Conservation (phyloP, 2,113 vertebrate genomes). For the Tichodroma muraria region DNA sequence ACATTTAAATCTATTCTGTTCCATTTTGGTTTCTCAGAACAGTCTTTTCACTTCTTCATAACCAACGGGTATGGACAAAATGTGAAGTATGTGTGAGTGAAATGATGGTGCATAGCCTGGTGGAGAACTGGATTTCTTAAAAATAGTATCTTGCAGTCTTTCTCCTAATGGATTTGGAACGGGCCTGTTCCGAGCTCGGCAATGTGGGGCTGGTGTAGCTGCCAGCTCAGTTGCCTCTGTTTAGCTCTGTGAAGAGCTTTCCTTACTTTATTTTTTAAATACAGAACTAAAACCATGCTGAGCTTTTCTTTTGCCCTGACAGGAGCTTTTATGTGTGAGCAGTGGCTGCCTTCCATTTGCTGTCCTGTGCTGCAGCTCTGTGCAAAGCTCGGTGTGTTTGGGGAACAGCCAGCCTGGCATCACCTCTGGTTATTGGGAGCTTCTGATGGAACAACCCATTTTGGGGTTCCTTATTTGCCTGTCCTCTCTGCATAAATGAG, state of each 20-base stretch:
- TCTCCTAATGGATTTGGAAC: not conserved
- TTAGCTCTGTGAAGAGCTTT: slow-evolving; percentile 40
- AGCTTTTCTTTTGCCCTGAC: slow-evolving; percentile 44
- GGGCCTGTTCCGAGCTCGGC: not conserved
- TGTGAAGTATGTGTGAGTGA: not conserved
- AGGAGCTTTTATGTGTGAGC: slow-evolving; percentile 16
- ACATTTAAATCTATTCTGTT: not conserved
- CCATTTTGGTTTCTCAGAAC: not conserved
- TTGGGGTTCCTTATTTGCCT: not conserved
- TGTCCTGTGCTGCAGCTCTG: not conserved
- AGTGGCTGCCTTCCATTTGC: not conserved
- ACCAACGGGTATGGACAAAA: not conserved
- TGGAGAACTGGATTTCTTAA: not conserved
- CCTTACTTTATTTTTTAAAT: slow-evolving; percentile 9
- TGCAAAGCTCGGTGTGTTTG: not conserved
- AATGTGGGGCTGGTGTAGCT: not conserved
- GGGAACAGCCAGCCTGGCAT: not conserved
- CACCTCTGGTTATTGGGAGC: not conserved
- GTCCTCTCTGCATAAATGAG: not conserved
- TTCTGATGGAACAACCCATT: not conserved
- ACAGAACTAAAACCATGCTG: slow-evolving; percentile 18
- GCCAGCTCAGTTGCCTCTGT: not conserved
- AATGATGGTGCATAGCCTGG: not conserved
- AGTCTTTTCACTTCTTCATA: not conserved
- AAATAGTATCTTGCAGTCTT: not conserved